A percentile compares a stretch with the other conserved stretches of the same genome.
phyloP scores from a whole-genome alignment of 2,888 invertebrate species.

The Mythimna ferrago region DNA sequence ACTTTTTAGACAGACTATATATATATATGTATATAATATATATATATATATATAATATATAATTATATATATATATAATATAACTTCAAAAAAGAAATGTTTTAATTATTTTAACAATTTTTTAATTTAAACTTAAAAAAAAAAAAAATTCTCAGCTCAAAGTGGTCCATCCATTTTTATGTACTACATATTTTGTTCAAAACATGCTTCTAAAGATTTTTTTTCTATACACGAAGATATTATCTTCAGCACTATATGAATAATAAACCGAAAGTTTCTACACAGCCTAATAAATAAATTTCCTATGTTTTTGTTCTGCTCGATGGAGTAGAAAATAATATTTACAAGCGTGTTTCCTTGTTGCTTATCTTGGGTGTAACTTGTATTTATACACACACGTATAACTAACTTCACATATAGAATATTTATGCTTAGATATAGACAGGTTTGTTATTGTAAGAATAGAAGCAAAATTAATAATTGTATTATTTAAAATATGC shows the following conservation, averaged over 20 bases:
- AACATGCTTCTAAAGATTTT: too few relatives aligned
- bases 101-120: too few relatives aligned
- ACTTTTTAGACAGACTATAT: too few relatives aligned
- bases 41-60: too few relatives aligned
- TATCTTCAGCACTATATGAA: background rate
- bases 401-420: background rate
- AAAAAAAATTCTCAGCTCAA: too few relatives aligned
- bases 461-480: background rate
- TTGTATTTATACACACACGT: conserved; percentile 5
- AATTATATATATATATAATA: too few relatives aligned
- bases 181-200: too few relatives aligned
- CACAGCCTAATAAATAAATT: conserved; percentile 19
- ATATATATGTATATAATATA: too few relatives aligned
- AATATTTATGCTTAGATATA: background rate
- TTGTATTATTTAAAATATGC: too few relatives aligned
- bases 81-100: too few relatives aligned
- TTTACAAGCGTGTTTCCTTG: conserved; percentile 34
- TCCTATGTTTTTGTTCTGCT: conserved; percentile 39
- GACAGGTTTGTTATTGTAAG: background rate
- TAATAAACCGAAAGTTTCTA: conserved; percentile 29
- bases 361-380: conserved; percentile 19
- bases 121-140: too few relatives aligned
- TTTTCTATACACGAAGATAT: background rate
- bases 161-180: too few relatives aligned
- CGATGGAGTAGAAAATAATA: conserved; percentile 56